Conservation (phyloP, 2,797 vertebrate genomes). For the Tachyglossus aculeatus region DNA sequence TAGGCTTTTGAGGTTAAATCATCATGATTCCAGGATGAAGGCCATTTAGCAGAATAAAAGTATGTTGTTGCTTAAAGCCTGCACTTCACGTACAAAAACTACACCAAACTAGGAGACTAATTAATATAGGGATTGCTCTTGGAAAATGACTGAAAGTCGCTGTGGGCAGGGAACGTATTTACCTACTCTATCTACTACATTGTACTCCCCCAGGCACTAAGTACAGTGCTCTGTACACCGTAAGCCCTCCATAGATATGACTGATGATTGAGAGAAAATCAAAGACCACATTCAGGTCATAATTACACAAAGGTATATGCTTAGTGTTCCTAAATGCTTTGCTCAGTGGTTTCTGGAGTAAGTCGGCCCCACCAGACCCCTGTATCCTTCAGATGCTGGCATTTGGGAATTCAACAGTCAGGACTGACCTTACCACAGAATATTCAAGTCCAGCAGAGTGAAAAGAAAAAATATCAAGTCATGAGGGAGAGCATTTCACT, state of each 20-base stretch:
- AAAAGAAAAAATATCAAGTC: background rate
- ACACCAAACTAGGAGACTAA: constrained; percentile 42
- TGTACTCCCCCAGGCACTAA: no score
- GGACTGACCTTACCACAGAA: background rate
- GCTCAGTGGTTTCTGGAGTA: constrained; percentile 61
- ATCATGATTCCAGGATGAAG: constrained; percentile 11
- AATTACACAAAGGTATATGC: constrained; percentile 36
- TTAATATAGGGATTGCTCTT: constrained; percentile 27
- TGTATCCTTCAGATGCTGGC: constrained; percentile 22
- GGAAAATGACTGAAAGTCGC: constrained; percentile 42
- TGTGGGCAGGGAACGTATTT: no score
- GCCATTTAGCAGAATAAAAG: constrained; percentile 23
- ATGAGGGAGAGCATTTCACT: background rate
- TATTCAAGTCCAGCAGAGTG: background rate
- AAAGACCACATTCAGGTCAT: constrained; percentile 19
- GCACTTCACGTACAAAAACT: constrained; percentile 19
- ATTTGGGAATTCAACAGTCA: background rate
- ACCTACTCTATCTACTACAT: no score
- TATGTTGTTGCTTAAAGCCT: constrained; percentile 46
- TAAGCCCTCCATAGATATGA: no score
- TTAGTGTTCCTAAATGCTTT: constrained; percentile 61
- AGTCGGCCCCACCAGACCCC: constrained; percentile 48
- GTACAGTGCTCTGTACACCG: no score
- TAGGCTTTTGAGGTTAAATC: constrained; percentile 32
- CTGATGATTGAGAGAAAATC: constrained; percentile 21